Evolutionary conservation across 2,113 vertebrate species (phyloP).

Genomic region (Mesitornis unicolor): DNA sequence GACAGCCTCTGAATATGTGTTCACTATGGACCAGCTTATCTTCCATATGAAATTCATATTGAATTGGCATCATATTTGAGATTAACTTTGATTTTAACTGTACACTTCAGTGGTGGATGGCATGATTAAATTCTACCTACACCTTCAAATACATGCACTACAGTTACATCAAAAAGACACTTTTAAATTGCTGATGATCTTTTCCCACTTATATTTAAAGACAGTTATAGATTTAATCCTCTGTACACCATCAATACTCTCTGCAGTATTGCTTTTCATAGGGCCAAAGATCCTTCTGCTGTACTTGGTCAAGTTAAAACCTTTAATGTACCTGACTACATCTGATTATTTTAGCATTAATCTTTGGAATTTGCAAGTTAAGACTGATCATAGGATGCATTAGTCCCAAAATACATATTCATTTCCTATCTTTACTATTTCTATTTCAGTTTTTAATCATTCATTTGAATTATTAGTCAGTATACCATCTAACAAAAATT

Average conservation of each 20-base stretch:
- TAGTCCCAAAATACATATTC: neutral
- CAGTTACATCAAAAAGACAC: neutral
- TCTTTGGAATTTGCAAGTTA: neutral
- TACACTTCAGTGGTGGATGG: fast-evolving
- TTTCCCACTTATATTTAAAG: neutral
- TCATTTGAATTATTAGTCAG: neutral
- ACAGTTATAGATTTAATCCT: neutral
- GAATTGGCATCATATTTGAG: neutral
- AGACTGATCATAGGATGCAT: neutral
- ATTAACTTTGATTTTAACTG: neutral
- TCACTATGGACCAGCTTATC: neutral
- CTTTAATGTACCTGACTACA: neutral
- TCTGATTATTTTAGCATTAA: neutral
- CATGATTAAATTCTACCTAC: neutral
- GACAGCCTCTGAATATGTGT: neutral
- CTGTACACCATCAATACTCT: neutral
- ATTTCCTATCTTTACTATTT: neutral
- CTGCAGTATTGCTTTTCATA: neutral
- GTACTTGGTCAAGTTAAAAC: neutral
- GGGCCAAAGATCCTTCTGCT: neutral
- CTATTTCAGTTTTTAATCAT: neutral
- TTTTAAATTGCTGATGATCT: neutral
- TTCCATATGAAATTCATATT: neutral
- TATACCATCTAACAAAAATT: neutral
- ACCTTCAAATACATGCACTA: neutral